phyloP scores from a whole-genome alignment of 2,888 invertebrate genomes.

The Drosophila nigricruria region DNA sequence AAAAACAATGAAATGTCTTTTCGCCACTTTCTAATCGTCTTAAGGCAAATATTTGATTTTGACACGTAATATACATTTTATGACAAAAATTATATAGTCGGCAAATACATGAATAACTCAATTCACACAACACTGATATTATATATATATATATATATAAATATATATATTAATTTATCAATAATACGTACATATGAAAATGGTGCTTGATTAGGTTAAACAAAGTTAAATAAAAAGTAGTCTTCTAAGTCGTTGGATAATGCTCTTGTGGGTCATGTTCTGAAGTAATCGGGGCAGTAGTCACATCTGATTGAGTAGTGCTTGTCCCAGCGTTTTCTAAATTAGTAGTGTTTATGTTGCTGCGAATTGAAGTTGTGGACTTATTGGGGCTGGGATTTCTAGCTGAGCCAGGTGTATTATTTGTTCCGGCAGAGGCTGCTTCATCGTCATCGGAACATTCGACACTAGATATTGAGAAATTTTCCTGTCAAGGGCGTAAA shows the following conservation, averaged over 20 bases:
- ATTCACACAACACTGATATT: slow-evolving; percentile 10
- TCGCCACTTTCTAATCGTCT: neutral
- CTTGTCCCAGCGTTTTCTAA: slow-evolving; percentile 40
- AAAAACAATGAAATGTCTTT: neutral
- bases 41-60: neutral
- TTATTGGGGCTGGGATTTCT: slow-evolving; percentile 28
- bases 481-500: slow-evolving; percentile 36
- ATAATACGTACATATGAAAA: slow-evolving; percentile 46
- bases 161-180: slow-evolving; percentile 45
- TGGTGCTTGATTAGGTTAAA: slow-evolving; percentile 45
- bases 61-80: slow-evolving; percentile 7
- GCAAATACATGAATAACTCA: slow-evolving; percentile 6
- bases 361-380: slow-evolving; percentile 26
- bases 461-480: slow-evolving; percentile 61
- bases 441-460: slow-evolving; percentile 77
- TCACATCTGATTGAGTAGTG: slow-evolving; percentile 11
- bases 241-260: slow-evolving; percentile 38
- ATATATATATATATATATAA: slow-evolving; percentile 41
- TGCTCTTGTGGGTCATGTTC: slow-evolving; percentile 33
- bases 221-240: slow-evolving; percentile 22
- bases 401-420: slow-evolving; percentile 13
- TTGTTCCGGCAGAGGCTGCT: slow-evolving; percentile 22
- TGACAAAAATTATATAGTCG: slow-evolving; percentile 9
- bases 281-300: slow-evolving; percentile 13
- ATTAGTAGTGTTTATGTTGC: slow-evolving; percentile 26